Percentiles rank a stretch among this genome's conserved stretches.
Evolutionary conservation across 2,797 vertebrate species (phyloP).

Genomic region (Urocyon cinereoargenteus): DNA sequence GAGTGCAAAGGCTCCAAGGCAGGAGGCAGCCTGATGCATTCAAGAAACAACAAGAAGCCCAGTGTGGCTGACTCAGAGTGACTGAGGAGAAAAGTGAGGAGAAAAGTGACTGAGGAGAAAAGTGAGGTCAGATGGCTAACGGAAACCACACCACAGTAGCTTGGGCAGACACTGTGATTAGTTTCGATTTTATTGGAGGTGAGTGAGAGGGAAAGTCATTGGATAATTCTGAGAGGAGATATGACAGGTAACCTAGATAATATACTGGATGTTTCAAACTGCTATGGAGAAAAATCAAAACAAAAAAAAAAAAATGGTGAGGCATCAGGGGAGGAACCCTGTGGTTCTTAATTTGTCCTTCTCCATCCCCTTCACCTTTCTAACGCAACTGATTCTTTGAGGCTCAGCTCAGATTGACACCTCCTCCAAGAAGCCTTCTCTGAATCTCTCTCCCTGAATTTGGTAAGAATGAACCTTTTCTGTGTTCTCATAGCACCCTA

Average conservation of each 20-base stretch:
- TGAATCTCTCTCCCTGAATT: neutral
- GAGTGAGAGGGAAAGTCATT: neutral
- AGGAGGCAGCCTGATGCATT: neutral
- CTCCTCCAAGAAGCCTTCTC: neutral
- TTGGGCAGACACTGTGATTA: neutral
- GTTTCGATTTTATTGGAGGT: neutral
- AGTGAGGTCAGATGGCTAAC: neutral
- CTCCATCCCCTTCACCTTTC: neutral
- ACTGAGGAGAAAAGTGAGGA: neutral
- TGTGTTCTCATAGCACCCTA: neutral
- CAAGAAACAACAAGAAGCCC: neutral
- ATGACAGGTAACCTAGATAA: neutral
- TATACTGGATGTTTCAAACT: neutral
- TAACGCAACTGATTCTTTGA: neutral
- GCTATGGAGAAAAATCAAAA: neutral
- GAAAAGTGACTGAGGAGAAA: neutral
- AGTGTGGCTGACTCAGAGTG: neutral
- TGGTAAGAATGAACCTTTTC: neutral
- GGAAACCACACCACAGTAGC: neutral
- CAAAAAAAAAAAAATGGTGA: neutral
- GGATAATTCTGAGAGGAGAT: neutral
- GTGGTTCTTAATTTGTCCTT: neutral
- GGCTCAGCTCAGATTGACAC: neutral
- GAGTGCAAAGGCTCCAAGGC: neutral
- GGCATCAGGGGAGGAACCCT: neutral